Evolutionary conservation across 1,140 invertebrate species (phyloP).

Genomic region (Zeugodacus cucurbitae): DNA sequence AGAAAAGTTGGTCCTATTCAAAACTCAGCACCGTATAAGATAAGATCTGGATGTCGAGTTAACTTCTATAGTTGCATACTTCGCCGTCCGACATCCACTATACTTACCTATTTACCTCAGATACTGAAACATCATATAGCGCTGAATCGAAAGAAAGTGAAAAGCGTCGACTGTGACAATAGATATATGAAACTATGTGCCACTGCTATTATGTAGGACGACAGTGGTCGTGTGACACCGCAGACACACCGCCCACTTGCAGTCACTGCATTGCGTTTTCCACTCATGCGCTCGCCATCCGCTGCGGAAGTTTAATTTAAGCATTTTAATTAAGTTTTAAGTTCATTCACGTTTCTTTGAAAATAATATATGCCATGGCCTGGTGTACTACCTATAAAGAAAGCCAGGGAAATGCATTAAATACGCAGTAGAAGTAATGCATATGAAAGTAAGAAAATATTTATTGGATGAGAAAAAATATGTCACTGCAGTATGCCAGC

Average conservation of each 20-base stretch:
- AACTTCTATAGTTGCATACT: neutral
- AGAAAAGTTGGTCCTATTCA: too few species aligned
- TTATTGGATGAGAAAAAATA: neutral
- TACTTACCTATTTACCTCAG: neutral
- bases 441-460: neutral
- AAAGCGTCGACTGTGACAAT: neutral
- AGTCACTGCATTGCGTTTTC: neutral
- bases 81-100: too few species aligned
- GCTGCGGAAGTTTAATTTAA: constrained; percentile 19
- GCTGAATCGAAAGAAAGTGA: neutral
- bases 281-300: neutral
- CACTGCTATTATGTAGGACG: neutral
- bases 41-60: too few species aligned
- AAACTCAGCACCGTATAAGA: too few species aligned
- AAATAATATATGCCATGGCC: neutral
- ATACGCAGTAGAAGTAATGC: neutral
- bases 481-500: neutral
- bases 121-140: neutral
- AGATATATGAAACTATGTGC: neutral
- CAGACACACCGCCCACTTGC: neutral
- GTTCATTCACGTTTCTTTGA: neutral
- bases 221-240: neutral
- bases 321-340: constrained; percentile 20
- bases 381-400: neutral
- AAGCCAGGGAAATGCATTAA: neutral